Conservation (phyloP, 2,113 vertebrate species). For the Callocephalon fimbriatum region DNA sequence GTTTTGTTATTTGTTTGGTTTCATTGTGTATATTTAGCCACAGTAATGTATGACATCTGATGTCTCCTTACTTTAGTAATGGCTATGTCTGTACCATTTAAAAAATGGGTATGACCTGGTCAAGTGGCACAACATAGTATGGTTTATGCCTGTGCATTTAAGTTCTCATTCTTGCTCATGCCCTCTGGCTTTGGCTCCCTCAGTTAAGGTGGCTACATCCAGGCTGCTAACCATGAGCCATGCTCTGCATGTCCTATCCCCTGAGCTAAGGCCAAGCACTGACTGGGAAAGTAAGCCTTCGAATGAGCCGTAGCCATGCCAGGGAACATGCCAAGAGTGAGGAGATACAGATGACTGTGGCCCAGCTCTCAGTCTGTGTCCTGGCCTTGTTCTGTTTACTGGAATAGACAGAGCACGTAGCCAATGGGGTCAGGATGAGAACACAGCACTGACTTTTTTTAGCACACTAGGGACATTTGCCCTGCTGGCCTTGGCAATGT, state of each 20-base stretch:
- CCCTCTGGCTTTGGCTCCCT: accelerated
- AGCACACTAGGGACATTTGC: neutral
- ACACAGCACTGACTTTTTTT: neutral
- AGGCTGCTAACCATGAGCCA: neutral
- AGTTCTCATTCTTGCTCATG: neutral
- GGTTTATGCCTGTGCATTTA: neutral
- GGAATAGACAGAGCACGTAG: neutral
- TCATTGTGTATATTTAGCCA: neutral
- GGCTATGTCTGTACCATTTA: neutral
- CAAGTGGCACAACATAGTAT: neutral
- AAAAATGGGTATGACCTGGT: accelerated
- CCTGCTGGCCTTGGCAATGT: constrained; percentile 23
- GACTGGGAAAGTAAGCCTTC: neutral
- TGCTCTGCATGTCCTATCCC: neutral
- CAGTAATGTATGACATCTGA: neutral
- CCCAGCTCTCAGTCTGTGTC: neutral
- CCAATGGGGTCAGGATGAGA: constrained; percentile 25
- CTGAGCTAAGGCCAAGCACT: neutral
- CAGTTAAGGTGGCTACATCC: neutral
- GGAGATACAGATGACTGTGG: neutral
- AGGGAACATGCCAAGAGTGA: neutral
- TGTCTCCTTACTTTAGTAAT: neutral
- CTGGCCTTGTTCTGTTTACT: neutral
- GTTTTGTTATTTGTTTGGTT: neutral
- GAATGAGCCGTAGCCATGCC: neutral